Conservation (phyloP, 1,140 invertebrate species). For the Drosophila equinoxialis region DNA sequence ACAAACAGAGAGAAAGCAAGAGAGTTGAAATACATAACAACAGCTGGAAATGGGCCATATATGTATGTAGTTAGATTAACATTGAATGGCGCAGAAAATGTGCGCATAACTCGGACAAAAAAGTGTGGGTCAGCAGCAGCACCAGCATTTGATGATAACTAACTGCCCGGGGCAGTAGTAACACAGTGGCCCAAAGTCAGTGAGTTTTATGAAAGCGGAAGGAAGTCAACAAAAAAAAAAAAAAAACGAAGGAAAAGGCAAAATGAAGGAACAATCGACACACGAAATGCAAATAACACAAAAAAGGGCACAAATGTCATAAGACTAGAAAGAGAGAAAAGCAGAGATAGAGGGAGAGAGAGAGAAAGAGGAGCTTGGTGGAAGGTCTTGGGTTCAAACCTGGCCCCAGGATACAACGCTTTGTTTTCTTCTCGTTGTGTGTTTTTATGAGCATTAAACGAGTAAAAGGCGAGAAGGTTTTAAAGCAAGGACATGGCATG, state of each 20-base stretch:
- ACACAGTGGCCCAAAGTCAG: slow-evolving; percentile 30
- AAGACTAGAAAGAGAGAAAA: slow-evolving; percentile 5
- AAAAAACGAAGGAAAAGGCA: slow-evolving; percentile 1
- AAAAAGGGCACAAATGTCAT: slow-evolving; percentile 63
- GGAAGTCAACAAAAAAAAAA: slow-evolving; percentile 56
- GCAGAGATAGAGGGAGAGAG: not conserved
- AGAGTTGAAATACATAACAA: slow-evolving; percentile 18
- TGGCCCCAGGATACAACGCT: slow-evolving; percentile 32
- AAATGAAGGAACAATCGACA: slow-evolving; percentile 48
- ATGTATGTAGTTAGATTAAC: slow-evolving; percentile 40
- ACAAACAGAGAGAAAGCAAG: slow-evolving; percentile 2
- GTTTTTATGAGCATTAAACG: slow-evolving; percentile 40
- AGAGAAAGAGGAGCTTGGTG: no score
- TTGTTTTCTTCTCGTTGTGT: not conserved
- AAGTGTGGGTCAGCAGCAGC: slow-evolving; percentile 35
- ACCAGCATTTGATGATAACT: slow-evolving; percentile 37
- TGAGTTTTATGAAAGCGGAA: slow-evolving; percentile 21
- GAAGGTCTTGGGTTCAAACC: slow-evolving; percentile 19
- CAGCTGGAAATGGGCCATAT: slow-evolving; percentile 47
- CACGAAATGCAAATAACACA: slow-evolving; percentile 53
- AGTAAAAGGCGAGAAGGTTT: slow-evolving; percentile 26
- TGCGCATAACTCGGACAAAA: slow-evolving; percentile 38
- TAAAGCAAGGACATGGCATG: slow-evolving; percentile 63
- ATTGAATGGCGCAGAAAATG: slow-evolving; percentile 35
- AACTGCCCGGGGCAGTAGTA: slow-evolving; percentile 6